Evolutionary conservation across 2,113 vertebrate species (phyloP).

Genomic region (Nycticorax nycticorax): DNA sequence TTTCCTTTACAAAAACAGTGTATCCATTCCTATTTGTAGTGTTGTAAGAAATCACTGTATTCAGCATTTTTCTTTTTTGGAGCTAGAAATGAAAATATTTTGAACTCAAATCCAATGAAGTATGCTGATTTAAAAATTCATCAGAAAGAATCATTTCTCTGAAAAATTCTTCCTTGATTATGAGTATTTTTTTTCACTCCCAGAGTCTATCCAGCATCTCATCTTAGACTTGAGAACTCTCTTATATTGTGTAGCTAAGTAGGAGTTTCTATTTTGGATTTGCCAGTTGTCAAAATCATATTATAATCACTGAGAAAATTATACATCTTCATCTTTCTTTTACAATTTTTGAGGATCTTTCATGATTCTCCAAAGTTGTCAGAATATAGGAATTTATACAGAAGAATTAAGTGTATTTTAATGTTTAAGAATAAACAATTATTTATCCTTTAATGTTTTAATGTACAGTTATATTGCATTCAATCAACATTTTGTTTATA

Average conservation of each 20-base stretch:
- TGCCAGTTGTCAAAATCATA: background rate
- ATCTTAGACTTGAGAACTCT: background rate
- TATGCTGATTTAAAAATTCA: background rate
- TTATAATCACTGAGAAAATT: background rate
- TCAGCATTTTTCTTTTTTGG: background rate
- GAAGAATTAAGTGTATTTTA: background rate
- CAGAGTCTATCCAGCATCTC: background rate
- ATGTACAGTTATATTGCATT: background rate
- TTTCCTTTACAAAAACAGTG: background rate
- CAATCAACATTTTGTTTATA: background rate
- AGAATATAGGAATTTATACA: background rate
- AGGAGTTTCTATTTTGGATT: background rate
- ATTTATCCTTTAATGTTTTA: background rate
- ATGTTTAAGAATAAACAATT: background rate
- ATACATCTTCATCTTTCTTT: accelerated
- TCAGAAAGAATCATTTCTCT: background rate
- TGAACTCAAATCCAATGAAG: background rate
- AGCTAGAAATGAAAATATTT: background rate
- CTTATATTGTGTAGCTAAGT: background rate
- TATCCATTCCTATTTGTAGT: background rate
- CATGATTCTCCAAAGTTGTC: background rate
- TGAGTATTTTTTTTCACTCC: background rate
- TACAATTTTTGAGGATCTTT: background rate
- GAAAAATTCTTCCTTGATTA: background rate
- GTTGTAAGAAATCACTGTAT: background rate